Evolutionary conservation across 2,888 invertebrate genomes (phyloP).

Genomic region (Cephus runcator): DNA sequence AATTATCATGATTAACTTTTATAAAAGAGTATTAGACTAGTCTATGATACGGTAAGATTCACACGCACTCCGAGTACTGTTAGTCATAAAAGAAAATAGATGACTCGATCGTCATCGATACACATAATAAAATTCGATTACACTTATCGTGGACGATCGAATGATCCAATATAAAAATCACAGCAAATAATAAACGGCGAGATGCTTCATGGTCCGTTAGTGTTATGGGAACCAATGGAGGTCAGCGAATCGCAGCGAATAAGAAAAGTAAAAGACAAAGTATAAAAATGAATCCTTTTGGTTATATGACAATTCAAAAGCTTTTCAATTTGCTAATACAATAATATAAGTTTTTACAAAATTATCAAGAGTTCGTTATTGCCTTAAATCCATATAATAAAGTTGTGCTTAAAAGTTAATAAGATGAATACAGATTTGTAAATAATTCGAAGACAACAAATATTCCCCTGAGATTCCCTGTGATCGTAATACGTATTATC

Average conservation of each 20-base stretch:
- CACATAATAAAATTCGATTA: neutral
- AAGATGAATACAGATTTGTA: neutral
- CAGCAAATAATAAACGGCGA: neutral
- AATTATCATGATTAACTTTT: neutral
- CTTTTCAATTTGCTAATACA: neutral
- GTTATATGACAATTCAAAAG: neutral
- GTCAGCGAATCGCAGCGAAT: neutral
- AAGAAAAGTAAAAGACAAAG: neutral
- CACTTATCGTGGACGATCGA: neutral
- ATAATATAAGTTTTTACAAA: neutral
- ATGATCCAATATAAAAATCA: neutral
- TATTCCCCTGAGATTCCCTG: neutral
- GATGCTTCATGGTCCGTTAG: neutral
- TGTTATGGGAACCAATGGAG: conserved; percentile 3
- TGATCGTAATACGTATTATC: neutral
- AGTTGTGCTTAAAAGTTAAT: neutral
- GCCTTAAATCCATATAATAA: neutral
- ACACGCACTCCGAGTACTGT: neutral
- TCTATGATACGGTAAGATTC: neutral
- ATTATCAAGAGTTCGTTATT: neutral
- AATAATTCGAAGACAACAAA: neutral
- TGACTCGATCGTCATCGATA: neutral
- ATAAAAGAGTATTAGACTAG: neutral
- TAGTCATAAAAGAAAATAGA: neutral
- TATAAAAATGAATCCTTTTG: neutral